These are phyloP conservation scores for Heliornis fulica DNA, from an alignment of 2,113 vertebrate genomes.

Conservation along the genomic window DNA sequence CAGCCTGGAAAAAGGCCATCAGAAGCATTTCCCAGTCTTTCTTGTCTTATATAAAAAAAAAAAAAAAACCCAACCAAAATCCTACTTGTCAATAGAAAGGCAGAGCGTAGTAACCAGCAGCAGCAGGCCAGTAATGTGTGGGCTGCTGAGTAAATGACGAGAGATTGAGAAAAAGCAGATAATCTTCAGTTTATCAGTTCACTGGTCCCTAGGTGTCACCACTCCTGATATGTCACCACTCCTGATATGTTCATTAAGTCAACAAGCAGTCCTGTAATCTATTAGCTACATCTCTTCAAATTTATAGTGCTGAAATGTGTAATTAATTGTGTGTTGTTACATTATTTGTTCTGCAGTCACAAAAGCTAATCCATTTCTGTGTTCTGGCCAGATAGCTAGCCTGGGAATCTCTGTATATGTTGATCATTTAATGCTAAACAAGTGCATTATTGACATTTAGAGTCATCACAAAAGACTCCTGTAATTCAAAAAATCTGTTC, in stretches of 20 bases:
- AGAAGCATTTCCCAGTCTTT: not conserved
- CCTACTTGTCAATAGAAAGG: not conserved
- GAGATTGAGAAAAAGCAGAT: constrained; percentile 62
- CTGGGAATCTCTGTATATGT: not conserved
- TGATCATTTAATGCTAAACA: constrained; percentile 17
- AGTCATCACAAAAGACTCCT: not conserved
- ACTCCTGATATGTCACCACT: not conserved
- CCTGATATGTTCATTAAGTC: not conserved
- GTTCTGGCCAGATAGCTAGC: not conserved
- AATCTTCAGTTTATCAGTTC: constrained; percentile 35
- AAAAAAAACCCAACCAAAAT: not conserved
- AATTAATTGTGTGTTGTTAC: not conserved
- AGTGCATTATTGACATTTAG: constrained; percentile 3
- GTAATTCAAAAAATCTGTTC: constrained; percentile 31
- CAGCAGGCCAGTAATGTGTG: constrained; percentile 73
- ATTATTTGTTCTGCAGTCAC: constrained; percentile 1
- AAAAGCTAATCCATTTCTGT: not conserved
- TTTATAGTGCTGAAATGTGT: not conserved
- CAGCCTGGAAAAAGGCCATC: not conserved
- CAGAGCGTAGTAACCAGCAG: constrained; percentile 71
- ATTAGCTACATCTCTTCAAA: not conserved
- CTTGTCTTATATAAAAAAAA: not conserved
- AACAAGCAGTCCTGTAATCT: not conserved
- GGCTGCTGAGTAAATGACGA: constrained; percentile 57
- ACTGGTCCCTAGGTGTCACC: not conserved